phyloP scores from a whole-genome alignment of 2,113 vertebrate species.

The Dermatemys mawii region DNA sequence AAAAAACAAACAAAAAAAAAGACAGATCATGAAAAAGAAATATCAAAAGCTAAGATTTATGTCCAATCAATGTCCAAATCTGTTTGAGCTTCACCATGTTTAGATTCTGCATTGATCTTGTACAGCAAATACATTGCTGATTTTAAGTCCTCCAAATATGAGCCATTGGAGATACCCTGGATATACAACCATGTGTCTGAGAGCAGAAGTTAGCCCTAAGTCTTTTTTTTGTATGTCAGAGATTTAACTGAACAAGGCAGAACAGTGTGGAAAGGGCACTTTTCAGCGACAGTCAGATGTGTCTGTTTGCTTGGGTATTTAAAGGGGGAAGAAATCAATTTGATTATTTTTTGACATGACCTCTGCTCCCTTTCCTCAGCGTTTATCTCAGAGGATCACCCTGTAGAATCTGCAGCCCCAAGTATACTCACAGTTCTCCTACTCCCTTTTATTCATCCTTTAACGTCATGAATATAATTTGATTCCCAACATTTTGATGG shows the following conservation, averaged over 20 bases:
- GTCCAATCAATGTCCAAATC: slow-evolving; percentile 54
- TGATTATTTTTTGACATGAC: background rate
- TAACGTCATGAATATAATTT: background rate
- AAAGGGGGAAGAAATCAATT: background rate
- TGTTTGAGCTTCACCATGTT: slow-evolving; percentile 54
- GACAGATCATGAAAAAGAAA: slow-evolving; percentile 47
- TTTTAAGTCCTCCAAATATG: slow-evolving; percentile 11
- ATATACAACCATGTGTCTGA: background rate
- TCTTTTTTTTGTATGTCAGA: background rate
- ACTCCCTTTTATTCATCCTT: background rate
- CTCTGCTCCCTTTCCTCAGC: background rate
- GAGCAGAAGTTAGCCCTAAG: background rate
- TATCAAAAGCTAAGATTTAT: slow-evolving; percentile 47
- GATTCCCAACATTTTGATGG: background rate
- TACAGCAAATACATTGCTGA: slow-evolving; percentile 13
- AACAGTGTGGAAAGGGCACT: background rate
- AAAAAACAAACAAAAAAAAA: background rate
- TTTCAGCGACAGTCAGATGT: background rate
- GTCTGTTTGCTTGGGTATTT: background rate
- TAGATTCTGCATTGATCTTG: slow-evolving; percentile 56
- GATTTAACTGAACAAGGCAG: background rate
- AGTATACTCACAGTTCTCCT: background rate
- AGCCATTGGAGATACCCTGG: background rate
- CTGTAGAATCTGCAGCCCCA: background rate
- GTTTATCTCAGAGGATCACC: background rate